Conservation (phyloP, 2,888 invertebrate species). For the Caenorhabditis uteleia region DNA sequence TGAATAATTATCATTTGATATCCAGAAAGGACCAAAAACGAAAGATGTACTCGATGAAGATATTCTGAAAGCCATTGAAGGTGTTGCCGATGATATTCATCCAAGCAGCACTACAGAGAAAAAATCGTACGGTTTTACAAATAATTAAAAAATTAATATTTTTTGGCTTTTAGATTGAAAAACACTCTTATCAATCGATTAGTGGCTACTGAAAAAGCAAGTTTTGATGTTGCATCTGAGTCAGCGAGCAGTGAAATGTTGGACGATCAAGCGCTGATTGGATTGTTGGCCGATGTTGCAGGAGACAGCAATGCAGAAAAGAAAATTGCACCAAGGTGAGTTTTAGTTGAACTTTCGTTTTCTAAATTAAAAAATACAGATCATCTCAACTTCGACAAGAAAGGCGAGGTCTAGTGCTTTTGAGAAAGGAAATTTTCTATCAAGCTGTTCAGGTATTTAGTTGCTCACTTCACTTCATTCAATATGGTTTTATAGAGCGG, state of each 20-base stretch:
- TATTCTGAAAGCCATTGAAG: slow-evolving; percentile 47
- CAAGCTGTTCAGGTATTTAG: slow-evolving; percentile 62
- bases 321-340: slow-evolving; percentile 23
- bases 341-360: not conserved
- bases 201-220: slow-evolving; percentile 50
- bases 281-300: slow-evolving; percentile 35
- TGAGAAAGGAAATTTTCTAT: slow-evolving; percentile 60
- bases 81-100: slow-evolving; percentile 43
- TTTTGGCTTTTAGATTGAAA: slow-evolving; percentile 31
- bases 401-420: slow-evolving; percentile 35
- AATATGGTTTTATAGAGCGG: no score
- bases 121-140: slow-evolving; percentile 23
- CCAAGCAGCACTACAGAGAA: slow-evolving; percentile 29
- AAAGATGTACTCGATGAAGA: slow-evolving; percentile 53
- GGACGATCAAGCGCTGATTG: slow-evolving; percentile 41
- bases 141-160: not conserved
- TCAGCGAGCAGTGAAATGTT: slow-evolving; percentile 50
- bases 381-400: slow-evolving; percentile 29
- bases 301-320: slow-evolving; percentile 27
- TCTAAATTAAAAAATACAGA: slow-evolving; percentile 3
- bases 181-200: slow-evolving; percentile 47
- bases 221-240: slow-evolving; percentile 51
- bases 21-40: slow-evolving; percentile 34
- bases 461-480: not conserved
- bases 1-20: not conserved